Evolutionary conservation across 2,888 invertebrate genomes (phyloP).

Genomic region (Trichopoda pennipes): DNA sequence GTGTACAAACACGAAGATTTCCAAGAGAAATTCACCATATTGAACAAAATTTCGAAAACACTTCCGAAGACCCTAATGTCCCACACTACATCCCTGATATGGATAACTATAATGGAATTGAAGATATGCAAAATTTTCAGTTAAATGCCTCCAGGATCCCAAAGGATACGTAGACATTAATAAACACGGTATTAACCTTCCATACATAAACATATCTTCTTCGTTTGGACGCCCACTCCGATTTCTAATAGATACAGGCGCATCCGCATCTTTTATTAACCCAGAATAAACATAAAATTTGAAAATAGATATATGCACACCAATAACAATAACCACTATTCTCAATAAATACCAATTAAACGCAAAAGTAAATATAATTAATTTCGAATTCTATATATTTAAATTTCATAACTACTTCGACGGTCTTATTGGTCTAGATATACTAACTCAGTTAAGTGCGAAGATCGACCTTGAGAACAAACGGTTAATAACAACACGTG

Average conservation of each 20-base stretch:
- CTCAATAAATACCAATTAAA: too few species aligned
- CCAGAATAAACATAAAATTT: too few species aligned
- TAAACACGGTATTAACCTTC: slow-evolving; percentile 16
- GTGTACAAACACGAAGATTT: slow-evolving; percentile 5
- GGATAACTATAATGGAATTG: slow-evolving; percentile 29
- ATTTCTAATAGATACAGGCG: slow-evolving; percentile 51
- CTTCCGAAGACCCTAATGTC: slow-evolving; percentile 3
- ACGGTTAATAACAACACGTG: too few species aligned
- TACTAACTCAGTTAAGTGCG: too few species aligned
- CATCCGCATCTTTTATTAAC: slow-evolving; percentile 61
- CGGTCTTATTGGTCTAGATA: too few species aligned
- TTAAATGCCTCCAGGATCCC: slow-evolving; percentile 7
- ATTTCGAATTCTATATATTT: too few species aligned
- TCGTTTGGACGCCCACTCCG: slow-evolving; percentile 55
- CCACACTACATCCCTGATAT: slow-evolving; percentile 9
- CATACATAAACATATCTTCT: slow-evolving; percentile 53
- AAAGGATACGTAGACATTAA: slow-evolving; percentile 28
- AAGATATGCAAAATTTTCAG: slow-evolving; percentile 11
- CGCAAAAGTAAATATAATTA: too few species aligned
- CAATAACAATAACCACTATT: too few species aligned
- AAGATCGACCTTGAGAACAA: too few species aligned
- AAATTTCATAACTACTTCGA: too few species aligned
- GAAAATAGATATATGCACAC: too few species aligned
- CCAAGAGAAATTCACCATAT: slow-evolving; percentile 11
- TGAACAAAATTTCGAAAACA: slow-evolving; percentile 8